A percentile compares a stretch with the other conserved stretches of the same genome.
Conservation (phyloP, 1,140 invertebrate species). For the Hestina assimilis region DNA sequence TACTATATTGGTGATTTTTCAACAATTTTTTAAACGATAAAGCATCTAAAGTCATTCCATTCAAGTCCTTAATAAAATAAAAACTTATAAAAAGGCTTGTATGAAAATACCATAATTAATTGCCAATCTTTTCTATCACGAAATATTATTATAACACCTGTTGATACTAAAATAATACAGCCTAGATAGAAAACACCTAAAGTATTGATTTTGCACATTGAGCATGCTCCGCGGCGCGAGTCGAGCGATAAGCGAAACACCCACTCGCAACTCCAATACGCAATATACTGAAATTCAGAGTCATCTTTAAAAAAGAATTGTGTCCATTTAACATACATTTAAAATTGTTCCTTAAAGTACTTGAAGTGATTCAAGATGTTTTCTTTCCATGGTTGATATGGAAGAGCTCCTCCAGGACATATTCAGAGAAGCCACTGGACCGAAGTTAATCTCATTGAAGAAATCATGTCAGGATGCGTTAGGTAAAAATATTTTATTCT, state of each 20-base stretch:
- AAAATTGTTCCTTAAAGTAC: background rate
- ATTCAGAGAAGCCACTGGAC: conserved; percentile 86
- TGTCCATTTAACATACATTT: background rate
- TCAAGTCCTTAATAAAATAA: no score
- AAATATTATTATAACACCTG: conserved; percentile 36
- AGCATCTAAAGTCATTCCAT: no score
- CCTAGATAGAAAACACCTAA: conserved; percentile 22
- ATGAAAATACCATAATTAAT: no score
- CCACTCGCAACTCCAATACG: conserved; percentile 34
- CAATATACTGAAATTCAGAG: conserved; percentile 8
- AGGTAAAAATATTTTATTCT: conserved; percentile 75
- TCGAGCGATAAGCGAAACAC: conserved; percentile 46
- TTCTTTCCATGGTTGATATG: conserved; percentile 77
- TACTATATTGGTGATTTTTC: no score
- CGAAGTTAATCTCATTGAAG: conserved; percentile 84
- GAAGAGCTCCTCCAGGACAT: conserved; percentile 90
- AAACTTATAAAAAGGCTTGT: no score
- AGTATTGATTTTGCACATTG: conserved; percentile 54
- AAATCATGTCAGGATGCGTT: conserved; percentile 89
- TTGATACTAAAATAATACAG: conserved; percentile 35
- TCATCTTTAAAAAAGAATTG: background rate
- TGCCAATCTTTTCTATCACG: no score
- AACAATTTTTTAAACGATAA: background rate
- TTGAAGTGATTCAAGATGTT: conserved; percentile 10
- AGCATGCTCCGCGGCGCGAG: conserved; percentile 44